Percentiles rank a stretch among this genome's conserved stretches.
phyloP scores from a whole-genome alignment of 92 coral and sea anemone genomes.

The Palythoa caribaeorum region DNA sequence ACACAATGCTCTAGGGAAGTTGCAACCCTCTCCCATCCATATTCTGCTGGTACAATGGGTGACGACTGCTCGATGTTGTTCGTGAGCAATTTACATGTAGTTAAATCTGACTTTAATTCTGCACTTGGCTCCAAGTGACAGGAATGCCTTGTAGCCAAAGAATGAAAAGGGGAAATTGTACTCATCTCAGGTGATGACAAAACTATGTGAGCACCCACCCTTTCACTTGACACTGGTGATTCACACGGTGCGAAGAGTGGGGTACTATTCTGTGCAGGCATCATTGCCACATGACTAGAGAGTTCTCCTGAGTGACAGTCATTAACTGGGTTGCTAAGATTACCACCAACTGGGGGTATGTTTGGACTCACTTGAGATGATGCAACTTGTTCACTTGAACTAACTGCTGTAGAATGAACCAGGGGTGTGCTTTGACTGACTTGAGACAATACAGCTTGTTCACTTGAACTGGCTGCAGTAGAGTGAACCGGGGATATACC shows the following conservation, averaged over 20 bases:
- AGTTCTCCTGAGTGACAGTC: neutral
- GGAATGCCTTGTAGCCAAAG: neutral
- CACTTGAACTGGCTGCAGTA: neutral
- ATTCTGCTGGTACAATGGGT: neutral
- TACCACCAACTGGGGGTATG: neutral
- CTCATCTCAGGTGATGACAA: neutral
- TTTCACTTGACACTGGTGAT: no score
- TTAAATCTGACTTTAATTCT: no score
- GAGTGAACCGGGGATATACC: neutral
- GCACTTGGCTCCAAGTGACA: neutral
- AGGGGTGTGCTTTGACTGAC: no score
- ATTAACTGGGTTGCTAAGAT: neutral
- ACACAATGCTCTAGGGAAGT: conserved; percentile 33
- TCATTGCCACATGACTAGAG: neutral
- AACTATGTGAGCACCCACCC: no score
- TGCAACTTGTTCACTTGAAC: no score
- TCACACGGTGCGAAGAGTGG: no score
- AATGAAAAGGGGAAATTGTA: neutral
- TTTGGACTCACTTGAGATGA: neutral
- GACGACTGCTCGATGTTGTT: neutral
- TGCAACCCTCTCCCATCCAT: conserved; percentile 46
- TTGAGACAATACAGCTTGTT: no score
- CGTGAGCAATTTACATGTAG: neutral
- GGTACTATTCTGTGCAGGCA: neutral
- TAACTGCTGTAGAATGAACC: no score